Evolutionary conservation across 2,797 vertebrate genomes (phyloP).

Genomic region (Syndactyla subalaris): DNA sequence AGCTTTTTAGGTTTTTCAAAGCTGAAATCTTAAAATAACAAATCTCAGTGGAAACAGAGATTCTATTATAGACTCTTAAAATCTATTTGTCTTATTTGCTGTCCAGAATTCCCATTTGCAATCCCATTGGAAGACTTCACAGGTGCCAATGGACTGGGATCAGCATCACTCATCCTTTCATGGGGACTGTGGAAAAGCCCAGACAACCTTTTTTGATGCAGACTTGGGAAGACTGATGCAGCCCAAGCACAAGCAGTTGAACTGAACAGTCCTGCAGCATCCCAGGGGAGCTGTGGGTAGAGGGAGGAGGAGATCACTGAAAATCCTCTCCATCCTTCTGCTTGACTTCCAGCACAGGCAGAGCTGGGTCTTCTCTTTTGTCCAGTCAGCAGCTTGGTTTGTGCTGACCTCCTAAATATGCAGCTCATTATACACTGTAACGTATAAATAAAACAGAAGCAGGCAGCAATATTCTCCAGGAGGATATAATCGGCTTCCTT

Average conservation of each 20-base stretch:
- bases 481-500: slow-evolving; percentile 69
- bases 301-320: neutral
- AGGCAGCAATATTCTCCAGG: slow-evolving; percentile 67
- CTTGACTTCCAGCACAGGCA: neutral
- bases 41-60: neutral
- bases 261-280: neutral
- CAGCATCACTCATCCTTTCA: neutral
- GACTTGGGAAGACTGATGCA: neutral
- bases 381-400: slow-evolving; percentile 71
- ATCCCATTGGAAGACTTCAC: neutral
- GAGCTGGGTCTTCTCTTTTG: slow-evolving; percentile 49
- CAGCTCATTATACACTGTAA: slow-evolving; percentile 66
- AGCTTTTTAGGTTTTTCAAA: neutral
- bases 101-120: neutral
- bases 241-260: neutral
- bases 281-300: neutral
- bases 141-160: neutral
- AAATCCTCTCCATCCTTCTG: neutral
- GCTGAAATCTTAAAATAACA: neutral
- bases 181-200: neutral
- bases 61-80: neutral
- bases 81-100: neutral
- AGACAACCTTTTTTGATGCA: neutral
- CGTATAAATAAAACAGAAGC: slow-evolving; percentile 69
- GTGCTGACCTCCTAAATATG: slow-evolving; percentile 75